Evolutionary conservation across 2,888 invertebrate genomes (phyloP).

Genomic region (Pemphredon lugubris): DNA sequence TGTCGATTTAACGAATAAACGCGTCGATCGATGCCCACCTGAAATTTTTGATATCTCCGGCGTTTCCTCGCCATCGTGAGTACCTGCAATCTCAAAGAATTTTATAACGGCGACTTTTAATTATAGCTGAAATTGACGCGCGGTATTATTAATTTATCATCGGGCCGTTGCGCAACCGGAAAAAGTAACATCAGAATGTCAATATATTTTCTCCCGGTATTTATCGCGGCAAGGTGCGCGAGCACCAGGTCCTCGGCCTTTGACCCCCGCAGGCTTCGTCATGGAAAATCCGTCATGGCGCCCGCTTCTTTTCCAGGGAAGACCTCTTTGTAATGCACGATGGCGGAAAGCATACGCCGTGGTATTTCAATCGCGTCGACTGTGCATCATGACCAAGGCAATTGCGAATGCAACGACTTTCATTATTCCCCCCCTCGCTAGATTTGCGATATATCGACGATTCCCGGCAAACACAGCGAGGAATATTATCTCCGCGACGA

Average conservation of each 20-base stretch:
- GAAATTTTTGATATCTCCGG: too few relatives aligned
- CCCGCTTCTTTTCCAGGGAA: constrained; percentile 54
- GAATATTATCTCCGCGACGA: too few relatives aligned
- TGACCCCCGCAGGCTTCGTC: constrained; percentile 45
- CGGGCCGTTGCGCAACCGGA: neutral
- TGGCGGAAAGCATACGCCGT: constrained; percentile 61
- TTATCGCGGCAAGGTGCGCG: constrained; percentile 18
- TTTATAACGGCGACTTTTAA: too few relatives aligned
- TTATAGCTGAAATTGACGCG: constrained; percentile 11
- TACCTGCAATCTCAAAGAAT: too few relatives aligned
- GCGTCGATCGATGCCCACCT: too few relatives aligned
- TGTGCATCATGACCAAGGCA: constrained; percentile 30
- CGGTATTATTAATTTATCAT: neutral
- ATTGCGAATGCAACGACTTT: constrained; percentile 49
- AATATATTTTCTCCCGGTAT: constrained; percentile 15
- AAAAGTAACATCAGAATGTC: neutral
- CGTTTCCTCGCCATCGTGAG: too few relatives aligned
- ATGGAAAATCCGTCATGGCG: constrained; percentile 56
- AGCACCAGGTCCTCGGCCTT: constrained; percentile 38
- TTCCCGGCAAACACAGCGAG: too few relatives aligned
- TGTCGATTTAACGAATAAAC: too few relatives aligned
- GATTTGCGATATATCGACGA: constrained; percentile 28
- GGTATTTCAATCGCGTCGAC: constrained; percentile 61
- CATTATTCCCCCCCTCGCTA: constrained; percentile 38
- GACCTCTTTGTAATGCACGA: constrained; percentile 65